Percentiles rank a stretch among this genome's conserved stretches.
These are phyloP conservation scores for Caerostris extrusa DNA, from an alignment of 1,140 invertebrate genomes.

Conservation along the genomic window DNA sequence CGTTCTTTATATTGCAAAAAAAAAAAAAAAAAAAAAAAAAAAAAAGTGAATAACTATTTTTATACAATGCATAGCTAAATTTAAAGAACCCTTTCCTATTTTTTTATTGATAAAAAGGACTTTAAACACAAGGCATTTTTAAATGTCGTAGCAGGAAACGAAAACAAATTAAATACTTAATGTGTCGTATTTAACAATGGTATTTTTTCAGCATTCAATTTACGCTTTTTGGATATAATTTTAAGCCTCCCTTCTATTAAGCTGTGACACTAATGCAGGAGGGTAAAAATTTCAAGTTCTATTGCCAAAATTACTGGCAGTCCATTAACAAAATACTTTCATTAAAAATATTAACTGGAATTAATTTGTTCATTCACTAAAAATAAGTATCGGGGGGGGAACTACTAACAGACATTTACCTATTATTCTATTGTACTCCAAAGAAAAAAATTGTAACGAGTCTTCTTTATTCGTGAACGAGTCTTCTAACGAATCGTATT, in stretches of 20 bases:
- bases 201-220: not conserved
- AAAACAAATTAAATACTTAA: conserved; percentile 3
- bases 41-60: no score
- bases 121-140: no score
- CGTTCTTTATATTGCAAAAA: no score
- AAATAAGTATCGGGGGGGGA: not conserved
- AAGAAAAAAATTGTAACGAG: no score
- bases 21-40: no score
- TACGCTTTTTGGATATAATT: not conserved
- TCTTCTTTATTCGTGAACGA: no score
- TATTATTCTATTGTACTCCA: not conserved
- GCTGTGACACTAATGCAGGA: not conserved
- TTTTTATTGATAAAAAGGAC: no score
- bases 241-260: not conserved
- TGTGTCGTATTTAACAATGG: not conserved
- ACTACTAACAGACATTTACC: not conserved
- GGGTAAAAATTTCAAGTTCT: not conserved
- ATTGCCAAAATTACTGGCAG: not conserved
- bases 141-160: no score
- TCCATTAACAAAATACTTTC: not conserved
- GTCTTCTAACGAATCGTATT: not conserved
- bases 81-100: no score
- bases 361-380: conserved; percentile 7
- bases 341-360: not conserved
- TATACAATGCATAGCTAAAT: no score